Evolutionary conservation across 2,888 invertebrate species (phyloP).

Genomic region (Tyria jacobaeae): DNA sequence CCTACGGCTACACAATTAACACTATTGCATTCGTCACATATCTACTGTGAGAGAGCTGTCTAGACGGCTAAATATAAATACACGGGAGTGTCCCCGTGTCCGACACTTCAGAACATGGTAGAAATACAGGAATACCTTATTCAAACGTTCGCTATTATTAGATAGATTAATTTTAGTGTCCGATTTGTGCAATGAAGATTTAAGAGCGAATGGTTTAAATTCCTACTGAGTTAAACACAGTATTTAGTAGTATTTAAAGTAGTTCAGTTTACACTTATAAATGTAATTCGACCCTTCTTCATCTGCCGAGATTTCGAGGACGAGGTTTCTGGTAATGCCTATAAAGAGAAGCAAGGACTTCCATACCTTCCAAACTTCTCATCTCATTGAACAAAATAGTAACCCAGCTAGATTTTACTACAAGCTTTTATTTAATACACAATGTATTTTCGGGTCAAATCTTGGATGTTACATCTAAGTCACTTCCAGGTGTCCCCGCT

Average conservation of each 20-base stretch:
- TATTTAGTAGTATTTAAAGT: background rate
- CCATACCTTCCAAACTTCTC: too few relatives aligned
- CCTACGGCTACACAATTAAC: constrained; percentile 12
- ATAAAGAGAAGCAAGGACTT: too few relatives aligned
- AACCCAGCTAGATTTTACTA: too few relatives aligned
- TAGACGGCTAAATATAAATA: constrained; percentile 51
- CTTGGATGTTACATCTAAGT: too few relatives aligned
- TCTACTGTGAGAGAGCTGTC: constrained; percentile 45
- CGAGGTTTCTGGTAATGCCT: too few relatives aligned
- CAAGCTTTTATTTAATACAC: too few relatives aligned
- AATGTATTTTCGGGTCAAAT: too few relatives aligned
- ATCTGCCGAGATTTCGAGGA: too few relatives aligned
- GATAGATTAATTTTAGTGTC: constrained; percentile 52
- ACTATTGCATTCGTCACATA: constrained; percentile 45
- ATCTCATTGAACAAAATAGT: too few relatives aligned
- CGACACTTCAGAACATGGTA: constrained; percentile 32
- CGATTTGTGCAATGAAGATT: constrained; percentile 34
- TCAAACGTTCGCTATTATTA: constrained; percentile 54
- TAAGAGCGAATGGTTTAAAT: constrained; percentile 32
- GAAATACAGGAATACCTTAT: constrained; percentile 50
- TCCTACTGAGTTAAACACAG: background rate
- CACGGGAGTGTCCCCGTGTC: constrained; percentile 25
- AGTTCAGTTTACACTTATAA: background rate
- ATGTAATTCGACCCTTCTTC: background rate
- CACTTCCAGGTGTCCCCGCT: too few relatives aligned